Percentiles rank a stretch among this genome's conserved stretches.
phyloP scores from a whole-genome alignment of 2,113 vertebrate species.

The human region DNA sequence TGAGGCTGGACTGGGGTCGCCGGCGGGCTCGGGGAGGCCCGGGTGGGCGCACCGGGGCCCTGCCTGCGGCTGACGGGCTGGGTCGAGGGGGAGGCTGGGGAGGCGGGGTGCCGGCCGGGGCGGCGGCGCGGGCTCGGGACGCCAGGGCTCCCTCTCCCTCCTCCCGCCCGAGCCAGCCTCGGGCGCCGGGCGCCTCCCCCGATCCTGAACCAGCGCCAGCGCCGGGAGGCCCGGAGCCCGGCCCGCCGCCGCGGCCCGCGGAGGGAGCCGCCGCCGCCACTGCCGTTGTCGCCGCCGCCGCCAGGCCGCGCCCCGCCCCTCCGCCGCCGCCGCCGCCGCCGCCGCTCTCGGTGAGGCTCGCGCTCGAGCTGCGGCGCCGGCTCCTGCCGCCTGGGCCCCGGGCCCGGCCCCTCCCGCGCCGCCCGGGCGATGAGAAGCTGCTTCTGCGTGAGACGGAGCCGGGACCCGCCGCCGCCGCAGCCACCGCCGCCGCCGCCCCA shows the following conservation, averaged over 20 bases:
- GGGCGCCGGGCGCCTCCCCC: conserved; percentile 52
- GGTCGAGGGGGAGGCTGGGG: not conserved
- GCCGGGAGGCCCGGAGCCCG: conserved; percentile 63
- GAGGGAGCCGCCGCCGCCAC: conserved; percentile 16
- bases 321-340: conserved; percentile 60
- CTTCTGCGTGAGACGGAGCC: conserved; percentile 85
- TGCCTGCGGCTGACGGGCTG: not conserved
- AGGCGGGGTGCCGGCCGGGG: conserved; percentile 21
- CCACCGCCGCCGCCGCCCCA: conserved; percentile 64
- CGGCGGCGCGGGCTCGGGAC: conserved; percentile 65
- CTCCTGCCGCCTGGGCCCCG: conserved; percentile 70
- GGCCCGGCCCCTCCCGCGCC: conserved; percentile 78
- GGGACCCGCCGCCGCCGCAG: conserved; percentile 75
- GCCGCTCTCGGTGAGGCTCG: conserved; percentile 65
- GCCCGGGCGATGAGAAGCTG: conserved; percentile 84
- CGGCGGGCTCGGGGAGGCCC: not conserved
- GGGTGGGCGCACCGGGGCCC: not conserved
- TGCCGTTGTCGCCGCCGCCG: conserved; percentile 19
- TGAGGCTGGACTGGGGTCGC: not conserved
- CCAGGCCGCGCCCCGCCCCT: conserved; percentile 74
- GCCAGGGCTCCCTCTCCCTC: conserved; percentile 47
- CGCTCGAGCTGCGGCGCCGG: conserved; percentile 73
- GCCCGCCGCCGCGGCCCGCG: conserved; percentile 24
- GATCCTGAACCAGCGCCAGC: conserved; percentile 63
- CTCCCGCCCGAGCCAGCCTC: conserved; percentile 47